Percentiles rank a stretch among this genome's conserved stretches.
These are phyloP conservation scores for Temnothorax unifasciatus DNA, from an alignment of 2,888 invertebrate genomes.

Conservation along the genomic window DNA sequence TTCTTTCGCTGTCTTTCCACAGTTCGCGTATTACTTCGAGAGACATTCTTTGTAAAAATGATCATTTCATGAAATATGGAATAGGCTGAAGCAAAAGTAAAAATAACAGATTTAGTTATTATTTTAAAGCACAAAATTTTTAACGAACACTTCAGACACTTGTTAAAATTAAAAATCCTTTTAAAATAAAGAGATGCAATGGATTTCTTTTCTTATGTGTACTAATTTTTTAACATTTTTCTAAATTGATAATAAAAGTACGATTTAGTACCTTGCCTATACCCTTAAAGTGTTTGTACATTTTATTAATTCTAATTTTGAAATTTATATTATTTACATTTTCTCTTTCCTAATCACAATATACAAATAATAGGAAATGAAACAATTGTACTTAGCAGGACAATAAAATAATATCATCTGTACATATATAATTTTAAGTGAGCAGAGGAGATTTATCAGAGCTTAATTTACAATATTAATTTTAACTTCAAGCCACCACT, in stretches of 20 bases:
- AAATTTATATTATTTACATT: neutral
- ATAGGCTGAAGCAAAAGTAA: neutral
- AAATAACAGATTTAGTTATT: neutral
- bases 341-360: neutral
- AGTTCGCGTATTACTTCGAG: neutral
- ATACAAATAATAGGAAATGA: neutral
- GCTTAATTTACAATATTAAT: neutral
- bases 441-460: neutral
- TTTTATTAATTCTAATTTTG: neutral
- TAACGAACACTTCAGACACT: neutral
- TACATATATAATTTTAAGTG: neutral
- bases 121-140: constrained; percentile 1
- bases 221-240: no score
- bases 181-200: neutral
- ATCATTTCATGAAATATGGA: constrained; percentile 20
- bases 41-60: constrained; percentile 14
- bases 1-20: neutral
- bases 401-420: neutral
- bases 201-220: no score
- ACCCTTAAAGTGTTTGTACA: neutral
- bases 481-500: neutral
- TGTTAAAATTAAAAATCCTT: neutral
- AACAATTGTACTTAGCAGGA: neutral
- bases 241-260: no score
- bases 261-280: no score